Base-by-base conservation (phyloP, 1,140 invertebrate species). In the Megathymus violae region DNA sequence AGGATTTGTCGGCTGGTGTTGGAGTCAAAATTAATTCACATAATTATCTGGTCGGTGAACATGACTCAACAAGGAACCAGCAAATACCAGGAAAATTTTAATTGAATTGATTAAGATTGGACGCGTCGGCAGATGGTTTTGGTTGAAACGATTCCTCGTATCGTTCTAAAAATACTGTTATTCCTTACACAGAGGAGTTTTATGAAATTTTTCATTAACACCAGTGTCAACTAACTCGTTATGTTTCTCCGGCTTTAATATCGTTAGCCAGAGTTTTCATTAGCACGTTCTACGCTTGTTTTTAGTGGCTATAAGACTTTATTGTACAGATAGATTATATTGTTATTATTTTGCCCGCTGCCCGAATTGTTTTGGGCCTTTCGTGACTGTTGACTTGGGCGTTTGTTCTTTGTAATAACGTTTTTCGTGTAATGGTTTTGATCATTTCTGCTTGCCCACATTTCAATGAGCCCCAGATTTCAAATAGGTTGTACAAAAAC, bases 131-230 rank as follows among this genome's bases (percentile, higher is more conserved):
- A 31, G 27, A 31, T 31, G 27, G 4, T 31, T 9, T 31, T 7
- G 27, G 7, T 3, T 9, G 4, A 31, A 31, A 31, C 27, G 27
- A 31, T 9, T 3, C 9, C 27, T 31, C 27, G 27, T 31, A 31
- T 31, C 27, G 27, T 31, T 31, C 1, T 9, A 9, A 31, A 31
- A 31, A 4, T 9, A 31, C 7, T 31, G 27, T 9, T 1, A 22
- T 25, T 38, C 31, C 6, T 25, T 19, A 44, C 4, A 17, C 61
- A 46, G 14, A 46, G 52, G 50, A 41, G 50, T 54, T 65, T 78
- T 81, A 81, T 81, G 76, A 81, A 81, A 78, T 76, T 81, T 78
- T 81, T 81, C 78, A 81, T 78, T 81, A 81, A 76, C 67, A 64
- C 67, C 69, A 71, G 58, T 73, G 76, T 73, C 74, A 75, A 75